phyloP scores from a whole-genome alignment of 2,113 vertebrate genomes.

The Glaucomys volans region DNA sequence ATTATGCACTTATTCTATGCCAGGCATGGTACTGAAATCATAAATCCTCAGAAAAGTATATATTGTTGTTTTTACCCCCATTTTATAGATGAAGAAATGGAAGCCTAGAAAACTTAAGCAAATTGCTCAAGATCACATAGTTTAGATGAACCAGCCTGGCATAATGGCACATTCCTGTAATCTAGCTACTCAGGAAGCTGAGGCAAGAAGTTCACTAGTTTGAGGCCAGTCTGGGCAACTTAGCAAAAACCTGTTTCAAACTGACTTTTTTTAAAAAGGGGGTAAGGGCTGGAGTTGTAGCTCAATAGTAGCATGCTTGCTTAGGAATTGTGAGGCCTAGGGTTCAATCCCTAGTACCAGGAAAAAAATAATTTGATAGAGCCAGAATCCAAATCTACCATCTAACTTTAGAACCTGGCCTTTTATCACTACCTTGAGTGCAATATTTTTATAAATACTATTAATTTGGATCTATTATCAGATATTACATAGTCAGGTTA shows the following conservation, averaged over 20 bases:
- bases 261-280: too few relatives aligned
- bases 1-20: background rate
- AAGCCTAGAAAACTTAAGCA: background rate
- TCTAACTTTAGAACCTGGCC: background rate
- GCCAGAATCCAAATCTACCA: background rate
- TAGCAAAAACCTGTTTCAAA: too few relatives aligned
- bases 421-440: background rate
- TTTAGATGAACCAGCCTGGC: background rate
- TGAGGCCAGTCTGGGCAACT: too few relatives aligned
- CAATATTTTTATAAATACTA: background rate
- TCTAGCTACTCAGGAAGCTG: too few relatives aligned
- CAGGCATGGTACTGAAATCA: background rate
- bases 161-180: too few relatives aligned
- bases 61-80: background rate
- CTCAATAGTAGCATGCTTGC: too few relatives aligned
- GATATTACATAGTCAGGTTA: background rate
- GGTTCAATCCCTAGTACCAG: too few relatives aligned
- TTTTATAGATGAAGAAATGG: background rate
- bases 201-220: too few relatives aligned
- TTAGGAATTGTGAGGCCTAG: too few relatives aligned
- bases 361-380: background rate
- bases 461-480: constrained; percentile 1
- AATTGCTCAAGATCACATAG: background rate
- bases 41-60: background rate
- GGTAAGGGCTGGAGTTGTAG: too few relatives aligned